Conservation (phyloP, 2,888 invertebrate genomes). For the Heliothis peltigera region DNA sequence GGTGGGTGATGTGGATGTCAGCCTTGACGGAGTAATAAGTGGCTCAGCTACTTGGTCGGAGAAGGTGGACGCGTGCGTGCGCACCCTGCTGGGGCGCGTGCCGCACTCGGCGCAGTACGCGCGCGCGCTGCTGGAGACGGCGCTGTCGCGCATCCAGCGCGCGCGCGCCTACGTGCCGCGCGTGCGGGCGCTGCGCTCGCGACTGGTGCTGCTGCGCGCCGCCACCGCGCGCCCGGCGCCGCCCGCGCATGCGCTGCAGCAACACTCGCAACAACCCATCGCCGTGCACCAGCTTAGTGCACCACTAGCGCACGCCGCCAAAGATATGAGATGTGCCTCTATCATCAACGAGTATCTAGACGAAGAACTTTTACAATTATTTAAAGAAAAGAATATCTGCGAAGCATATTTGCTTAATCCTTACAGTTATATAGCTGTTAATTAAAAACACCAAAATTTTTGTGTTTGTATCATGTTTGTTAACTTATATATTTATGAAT, state of each 20-base stretch:
- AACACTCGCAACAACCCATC: constrained; percentile 37
- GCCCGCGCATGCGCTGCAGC: constrained; percentile 4
- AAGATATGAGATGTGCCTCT: constrained; percentile 65
- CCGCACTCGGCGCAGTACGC: constrained; percentile 69
- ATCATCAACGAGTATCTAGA: constrained; percentile 68
- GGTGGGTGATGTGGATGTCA: constrained; percentile 45
- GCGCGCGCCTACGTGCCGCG: constrained; percentile 47
- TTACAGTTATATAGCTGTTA: constrained; percentile 18
- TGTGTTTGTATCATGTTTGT: neutral
- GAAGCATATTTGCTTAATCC: constrained; percentile 55
- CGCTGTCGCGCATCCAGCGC: constrained; percentile 62
- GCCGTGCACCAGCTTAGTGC: constrained; percentile 59
- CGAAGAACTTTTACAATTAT: constrained; percentile 56
- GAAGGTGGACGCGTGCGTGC: constrained; percentile 66
- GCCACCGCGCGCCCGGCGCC: neutral
- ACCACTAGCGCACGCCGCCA: constrained; percentile 57
- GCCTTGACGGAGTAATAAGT: constrained; percentile 50
- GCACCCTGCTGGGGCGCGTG: constrained; percentile 61
- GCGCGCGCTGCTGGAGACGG: constrained; percentile 63
- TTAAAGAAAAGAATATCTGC: constrained; percentile 66
- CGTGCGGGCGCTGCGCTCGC: constrained; percentile 60
- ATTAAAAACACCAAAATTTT: neutral
- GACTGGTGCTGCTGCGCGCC: constrained; percentile 60
- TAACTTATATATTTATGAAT: neutral
- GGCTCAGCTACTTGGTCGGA: constrained; percentile 61